Conservation (phyloP, 2,797 vertebrate species). For the Cetoscarus ocellatus region DNA sequence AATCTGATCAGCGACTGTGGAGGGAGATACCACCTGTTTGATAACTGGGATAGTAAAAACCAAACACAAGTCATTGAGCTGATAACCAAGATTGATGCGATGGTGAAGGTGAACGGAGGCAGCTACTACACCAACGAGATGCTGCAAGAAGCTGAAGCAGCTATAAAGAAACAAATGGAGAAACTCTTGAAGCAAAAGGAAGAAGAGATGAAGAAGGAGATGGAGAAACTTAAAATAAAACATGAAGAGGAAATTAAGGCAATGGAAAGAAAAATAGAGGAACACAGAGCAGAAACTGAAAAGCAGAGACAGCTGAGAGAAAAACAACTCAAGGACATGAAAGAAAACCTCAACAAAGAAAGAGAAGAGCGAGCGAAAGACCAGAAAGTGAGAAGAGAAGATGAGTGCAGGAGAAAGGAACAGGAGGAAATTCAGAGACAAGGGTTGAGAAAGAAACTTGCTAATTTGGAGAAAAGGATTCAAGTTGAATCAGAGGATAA, state of each 20-base stretch:
- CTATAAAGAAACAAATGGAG: background rate
- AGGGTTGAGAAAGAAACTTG: conserved; percentile 22
- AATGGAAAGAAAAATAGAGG: background rate
- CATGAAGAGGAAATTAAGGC: conserved; percentile 1
- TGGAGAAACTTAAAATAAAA: background rate
- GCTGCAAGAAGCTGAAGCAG: conserved; percentile 27
- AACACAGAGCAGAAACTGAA: background rate
- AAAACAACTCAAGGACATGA: conserved; percentile 28
- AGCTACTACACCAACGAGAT: conserved; percentile 49
- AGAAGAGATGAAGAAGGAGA: conserved; percentile 22
- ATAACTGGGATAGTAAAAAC: rapidly evolving
- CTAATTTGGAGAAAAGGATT: conserved; percentile 5
- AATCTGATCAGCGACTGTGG: conserved; percentile 31
- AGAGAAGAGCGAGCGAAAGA: conserved; percentile 17
- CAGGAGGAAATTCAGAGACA: conserved; percentile 15
- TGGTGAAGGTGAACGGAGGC: conserved; percentile 8
- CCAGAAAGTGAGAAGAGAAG: background rate
- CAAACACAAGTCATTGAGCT: conserved; percentile 18
- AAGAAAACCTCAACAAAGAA: conserved; percentile 12
- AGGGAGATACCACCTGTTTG: conserved; percentile 37
- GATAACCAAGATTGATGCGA: rapidly evolving
- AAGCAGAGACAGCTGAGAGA: conserved; percentile 9
- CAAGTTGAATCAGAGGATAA: background rate
- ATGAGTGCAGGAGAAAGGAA: conserved; percentile 7
- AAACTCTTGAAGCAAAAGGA: conserved; percentile 20